Evolutionary conservation across 2,113 vertebrate species (phyloP), one percentile per base, ranked within the genome.

Genomic region (Coregonus clupeaformis): DNA sequence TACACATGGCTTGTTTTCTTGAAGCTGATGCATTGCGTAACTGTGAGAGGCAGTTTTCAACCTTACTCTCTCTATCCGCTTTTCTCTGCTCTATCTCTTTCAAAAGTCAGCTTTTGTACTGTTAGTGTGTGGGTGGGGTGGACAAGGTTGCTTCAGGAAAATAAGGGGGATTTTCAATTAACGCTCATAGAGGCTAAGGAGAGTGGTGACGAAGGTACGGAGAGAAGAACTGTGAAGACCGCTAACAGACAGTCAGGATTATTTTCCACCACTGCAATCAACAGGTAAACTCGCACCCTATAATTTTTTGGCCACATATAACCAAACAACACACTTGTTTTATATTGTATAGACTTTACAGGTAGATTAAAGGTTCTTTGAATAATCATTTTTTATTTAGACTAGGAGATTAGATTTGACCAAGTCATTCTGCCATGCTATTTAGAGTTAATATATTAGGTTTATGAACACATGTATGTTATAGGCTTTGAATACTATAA

Each of bases 111-210:
- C 63, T 64, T 25, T 59, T 77, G 16, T 75, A 62, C 67, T 63
- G 36, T 16, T 22, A n/a, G 60, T 12, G 36, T 60, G 71, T 66
- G 60, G 78, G 84, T 85, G 76, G 84, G 9, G 86, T 71, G 76
- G 75, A 18, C 67, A 81, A 82, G 82, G 82, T 76, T 72, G 42
- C 30, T 27, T 27, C 3, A n/a, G 76, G 67, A 77, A 82, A 62
- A 68, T n/a, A 68, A 81, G 78, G 74, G 72, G 72, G 74, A 75
- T 78, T 75, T 80, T 82, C 72, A 29, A 47, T 84, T 73, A 74
- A 79, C 69, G 22, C 22, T 63, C 3, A 63, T 62, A 22, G 59
- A 62, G 59, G 18, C 57, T 27, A 27, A 27, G 27, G 75, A 13
- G 63, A 60, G 24, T 22, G 62, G 62, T 22, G 63, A 32, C 25